A percentile compares a stretch with the other conserved stretches of the same genome.
Evolutionary conservation across 2,888 invertebrate species (phyloP).

Genomic region (Danaus chrysippus): DNA sequence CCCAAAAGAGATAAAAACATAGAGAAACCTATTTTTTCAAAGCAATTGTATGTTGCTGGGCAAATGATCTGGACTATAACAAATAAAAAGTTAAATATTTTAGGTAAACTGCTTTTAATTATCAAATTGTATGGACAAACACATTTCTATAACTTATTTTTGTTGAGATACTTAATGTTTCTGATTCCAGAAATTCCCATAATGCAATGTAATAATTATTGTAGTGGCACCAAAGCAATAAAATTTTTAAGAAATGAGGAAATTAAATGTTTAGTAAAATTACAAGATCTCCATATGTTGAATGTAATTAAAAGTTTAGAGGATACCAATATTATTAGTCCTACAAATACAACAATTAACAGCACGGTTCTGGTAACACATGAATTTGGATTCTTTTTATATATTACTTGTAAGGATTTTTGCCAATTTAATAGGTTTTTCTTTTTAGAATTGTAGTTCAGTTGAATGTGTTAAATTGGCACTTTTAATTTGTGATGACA

Average conservation of each 20-base stretch:
- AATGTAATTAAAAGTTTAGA: conserved; percentile 49
- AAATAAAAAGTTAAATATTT: conserved; percentile 49
- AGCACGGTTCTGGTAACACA: conserved; percentile 50
- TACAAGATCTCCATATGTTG: conserved; percentile 63
- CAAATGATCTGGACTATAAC: conserved; percentile 59
- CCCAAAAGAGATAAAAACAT: conserved; percentile 36
- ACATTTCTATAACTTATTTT: no score
- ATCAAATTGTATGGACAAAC: conserved; percentile 11
- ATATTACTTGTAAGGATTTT: background rate
- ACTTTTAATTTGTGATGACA: conserved; percentile 48
- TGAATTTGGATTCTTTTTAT: background rate
- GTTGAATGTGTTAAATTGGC: conserved; percentile 64
- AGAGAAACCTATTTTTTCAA: conserved; percentile 41
- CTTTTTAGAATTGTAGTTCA: conserved; percentile 55
- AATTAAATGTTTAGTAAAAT: conserved; percentile 53
- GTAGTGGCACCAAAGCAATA: conserved; percentile 51
- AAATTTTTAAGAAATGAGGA: conserved; percentile 53
- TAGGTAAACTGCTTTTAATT: conserved; percentile 43
- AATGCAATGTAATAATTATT: conserved; percentile 54
- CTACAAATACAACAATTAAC: conserved; percentile 47
- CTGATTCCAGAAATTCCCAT: conserved; percentile 58
- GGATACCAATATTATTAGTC: conserved; percentile 52
- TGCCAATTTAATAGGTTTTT: conserved; percentile 36
- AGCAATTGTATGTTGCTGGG: conserved; percentile 45
- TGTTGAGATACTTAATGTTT: no score